Base-by-base conservation (phyloP, 2,113 vertebrate species). In the Plectropomus leopardus region DNA sequence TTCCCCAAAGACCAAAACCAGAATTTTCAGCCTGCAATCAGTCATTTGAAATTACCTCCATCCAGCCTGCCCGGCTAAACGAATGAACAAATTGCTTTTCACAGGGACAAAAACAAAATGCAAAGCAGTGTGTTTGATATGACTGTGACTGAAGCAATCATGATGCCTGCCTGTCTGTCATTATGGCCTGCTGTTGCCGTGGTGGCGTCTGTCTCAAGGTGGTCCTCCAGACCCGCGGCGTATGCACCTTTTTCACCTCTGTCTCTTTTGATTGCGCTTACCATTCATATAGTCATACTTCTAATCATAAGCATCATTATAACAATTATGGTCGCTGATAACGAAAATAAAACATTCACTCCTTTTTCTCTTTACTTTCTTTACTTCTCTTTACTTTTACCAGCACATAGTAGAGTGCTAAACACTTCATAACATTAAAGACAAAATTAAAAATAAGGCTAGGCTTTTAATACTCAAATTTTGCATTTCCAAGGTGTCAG, bases 141-240 rank as follows among this genome's bases (percentile, higher is more conserved):
- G 60, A 45, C 50, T 67, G 40, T 61, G 78, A 85, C 19, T 76
- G 82, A 76, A 58, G 73, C 77, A 75, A 60, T 77, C 74, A 74
- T 5, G 16, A 21, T 19, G 55, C 40, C 36, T 40, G 36, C 68
- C 47, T 5, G 28, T 28, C 16, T 69, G 65, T 84, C 61, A 66
- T 80, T 45, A 73, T 53, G 81, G 58, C 51, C 78, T 42, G 55
- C 55, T 55, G 86, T 88, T 91, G 66, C 82, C 86, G 88, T 89
- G 79, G 76, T 28, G n/a, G 19, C 50, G n/a, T 34, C 58, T 28
- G 32, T 60, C 72, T 57, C 28, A 66, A 68, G 32, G 47, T 45
- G 53, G 30, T 47, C 73, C 48, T 67, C 34, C 2, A 2, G 36
- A 71, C 61, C 17, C 2, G 17, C 64, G 32, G 30, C 50, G 60